Evolutionary conservation across 2,888 invertebrate genomes (phyloP).

Genomic region (Alviniconcha strummeri): DNA sequence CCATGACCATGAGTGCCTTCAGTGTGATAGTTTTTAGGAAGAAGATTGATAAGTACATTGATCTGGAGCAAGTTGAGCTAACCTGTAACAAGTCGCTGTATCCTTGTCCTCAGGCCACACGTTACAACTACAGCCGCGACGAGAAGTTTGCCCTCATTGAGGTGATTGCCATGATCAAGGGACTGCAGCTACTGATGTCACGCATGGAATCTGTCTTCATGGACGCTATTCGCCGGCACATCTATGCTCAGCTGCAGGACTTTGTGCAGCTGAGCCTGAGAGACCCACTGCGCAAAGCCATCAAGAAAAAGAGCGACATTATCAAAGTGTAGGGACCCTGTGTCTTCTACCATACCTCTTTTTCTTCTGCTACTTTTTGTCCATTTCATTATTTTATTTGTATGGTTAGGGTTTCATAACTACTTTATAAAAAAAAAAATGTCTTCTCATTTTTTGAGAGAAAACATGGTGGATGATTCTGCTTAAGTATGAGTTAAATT

Average conservation of each 20-base stretch:
- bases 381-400: background rate
- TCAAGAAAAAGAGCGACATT: slow-evolving; percentile 97
- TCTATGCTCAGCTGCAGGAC: slow-evolving; percentile 97
- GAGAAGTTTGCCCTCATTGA: slow-evolving; percentile 99
- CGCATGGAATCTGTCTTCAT: slow-evolving; percentile 97
- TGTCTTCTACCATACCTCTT: background rate
- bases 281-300: slow-evolving; percentile 95
- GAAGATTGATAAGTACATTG: too few species aligned
- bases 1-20: too few species aligned
- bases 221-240: slow-evolving; percentile 90
- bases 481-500: too few species aligned
- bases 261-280: slow-evolving; percentile 92
- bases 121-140: slow-evolving; percentile 97
- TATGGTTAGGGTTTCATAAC: background rate
- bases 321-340: slow-evolving; percentile 76
- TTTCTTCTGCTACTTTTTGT: background rate
- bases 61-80: too few species aligned
- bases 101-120: slow-evolving; percentile 82
- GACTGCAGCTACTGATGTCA: slow-evolving; percentile 92
- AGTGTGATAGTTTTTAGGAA: too few species aligned
- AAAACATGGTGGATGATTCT: too few species aligned
- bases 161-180: slow-evolving; percentile 99
- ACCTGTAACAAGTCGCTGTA: too few species aligned
- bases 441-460: too few species aligned
- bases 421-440: too few species aligned